Evolutionary conservation across 2,797 vertebrate genomes (phyloP).

Genomic region (Oreortyx pictus): DNA sequence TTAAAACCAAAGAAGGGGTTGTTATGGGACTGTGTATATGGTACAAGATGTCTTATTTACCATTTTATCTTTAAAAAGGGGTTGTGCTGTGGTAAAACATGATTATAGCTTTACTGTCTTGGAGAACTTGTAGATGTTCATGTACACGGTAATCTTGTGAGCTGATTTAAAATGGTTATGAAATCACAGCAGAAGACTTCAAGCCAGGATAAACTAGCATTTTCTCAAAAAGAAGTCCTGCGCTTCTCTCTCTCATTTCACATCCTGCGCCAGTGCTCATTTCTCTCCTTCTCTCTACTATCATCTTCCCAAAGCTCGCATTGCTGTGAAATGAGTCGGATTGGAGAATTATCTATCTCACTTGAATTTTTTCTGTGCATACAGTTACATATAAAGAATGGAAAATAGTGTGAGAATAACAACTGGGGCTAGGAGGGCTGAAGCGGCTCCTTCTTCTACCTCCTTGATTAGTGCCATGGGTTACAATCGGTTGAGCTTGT

Average conservation of each 20-base stretch:
- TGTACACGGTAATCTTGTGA: background rate
- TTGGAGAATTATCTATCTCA: background rate
- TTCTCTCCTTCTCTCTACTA: background rate
- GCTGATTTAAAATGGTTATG: background rate
- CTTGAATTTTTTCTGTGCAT: background rate
- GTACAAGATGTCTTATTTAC: background rate
- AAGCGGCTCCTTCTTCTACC: background rate
- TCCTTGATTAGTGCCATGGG: background rate
- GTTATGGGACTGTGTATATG: background rate
- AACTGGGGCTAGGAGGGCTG: background rate
- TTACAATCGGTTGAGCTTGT: background rate
- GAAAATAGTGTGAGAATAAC: background rate
- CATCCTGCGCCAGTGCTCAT: background rate
- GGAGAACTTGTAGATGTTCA: background rate
- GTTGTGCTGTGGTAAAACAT: background rate
- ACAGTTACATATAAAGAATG: background rate
- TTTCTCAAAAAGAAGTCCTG: background rate
- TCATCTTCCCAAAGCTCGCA: background rate
- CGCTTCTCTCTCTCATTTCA: background rate
- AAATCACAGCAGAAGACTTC: background rate
- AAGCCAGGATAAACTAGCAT: background rate
- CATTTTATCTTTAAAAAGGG: background rate
- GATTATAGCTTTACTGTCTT: background rate
- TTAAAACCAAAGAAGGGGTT: background rate
- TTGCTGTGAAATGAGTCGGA: background rate